These are phyloP conservation scores for Drosophila erecta DNA, from an alignment of 1,140 invertebrate genomes.

Conservation along the genomic window DNA sequence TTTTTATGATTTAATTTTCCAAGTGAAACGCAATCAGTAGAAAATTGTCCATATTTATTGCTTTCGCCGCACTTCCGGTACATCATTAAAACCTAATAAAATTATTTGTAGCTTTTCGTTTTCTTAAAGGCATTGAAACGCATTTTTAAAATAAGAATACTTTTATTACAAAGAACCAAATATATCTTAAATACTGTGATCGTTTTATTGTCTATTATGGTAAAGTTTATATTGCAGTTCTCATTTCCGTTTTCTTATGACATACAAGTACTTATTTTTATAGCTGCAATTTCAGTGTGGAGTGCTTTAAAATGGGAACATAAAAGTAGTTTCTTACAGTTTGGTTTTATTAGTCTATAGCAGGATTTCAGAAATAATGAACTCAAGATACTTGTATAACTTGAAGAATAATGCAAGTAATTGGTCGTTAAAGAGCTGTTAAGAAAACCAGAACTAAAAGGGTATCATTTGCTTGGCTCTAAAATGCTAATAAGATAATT, in stretches of 20 bases:
- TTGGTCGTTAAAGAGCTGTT: background rate
- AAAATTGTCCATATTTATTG: constrained; percentile 22
- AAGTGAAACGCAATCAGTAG: constrained; percentile 35
- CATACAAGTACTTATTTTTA: background rate
- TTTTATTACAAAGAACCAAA: background rate
- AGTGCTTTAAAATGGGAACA: constrained; percentile 1
- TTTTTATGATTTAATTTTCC: constrained; percentile 50
- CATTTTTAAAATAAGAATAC: background rate
- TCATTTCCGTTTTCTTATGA: background rate
- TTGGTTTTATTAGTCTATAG: constrained; percentile 2
- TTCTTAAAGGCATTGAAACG: background rate
- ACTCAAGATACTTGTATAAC: background rate
- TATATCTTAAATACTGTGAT: background rate
- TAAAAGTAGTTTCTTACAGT: constrained; percentile 23
- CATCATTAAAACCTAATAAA: constrained; percentile 22
- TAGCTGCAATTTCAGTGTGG: background rate
- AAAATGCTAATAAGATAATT: background rate
- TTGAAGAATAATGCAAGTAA: background rate
- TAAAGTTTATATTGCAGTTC: background rate
- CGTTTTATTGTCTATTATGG: background rate
- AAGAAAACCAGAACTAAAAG: background rate
- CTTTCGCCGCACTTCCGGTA: constrained; percentile 5
- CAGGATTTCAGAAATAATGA: background rate
- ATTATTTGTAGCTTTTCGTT: background rate
- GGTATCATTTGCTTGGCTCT: background rate